Percentiles rank a stretch among this genome's conserved stretches.
Conservation (phyloP, 2,888 invertebrate genomes). For the Trichogramma dendrolimi region DNA sequence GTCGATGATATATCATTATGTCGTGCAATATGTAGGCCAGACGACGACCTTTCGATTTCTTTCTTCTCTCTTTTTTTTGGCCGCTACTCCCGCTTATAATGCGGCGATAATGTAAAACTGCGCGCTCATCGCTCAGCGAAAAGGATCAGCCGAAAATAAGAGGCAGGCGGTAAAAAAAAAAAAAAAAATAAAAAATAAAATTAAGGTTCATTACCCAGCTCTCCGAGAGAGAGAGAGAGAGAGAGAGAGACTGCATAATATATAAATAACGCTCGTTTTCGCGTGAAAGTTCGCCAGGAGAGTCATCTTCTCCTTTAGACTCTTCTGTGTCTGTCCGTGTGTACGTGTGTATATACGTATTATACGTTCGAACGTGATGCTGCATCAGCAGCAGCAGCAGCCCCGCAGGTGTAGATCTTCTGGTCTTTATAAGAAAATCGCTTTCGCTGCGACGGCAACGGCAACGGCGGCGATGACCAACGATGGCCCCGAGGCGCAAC, state of each 20-base stretch:
- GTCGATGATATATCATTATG: too few species aligned
- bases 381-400: conserved; percentile 28
- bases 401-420: conserved; percentile 28
- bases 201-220: too few species aligned
- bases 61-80: too few species aligned
- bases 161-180: too few species aligned
- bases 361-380: conserved; percentile 5
- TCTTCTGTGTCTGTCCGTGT: conserved; percentile 24
- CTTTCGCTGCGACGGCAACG: conserved; percentile 34
- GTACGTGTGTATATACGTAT: conserved; percentile 2
- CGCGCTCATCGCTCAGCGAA: too few species aligned
- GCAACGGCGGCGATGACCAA: conserved; percentile 31
- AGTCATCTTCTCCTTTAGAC: conserved; percentile 27
- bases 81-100: too few species aligned
- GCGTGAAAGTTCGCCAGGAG: conserved; percentile 39
- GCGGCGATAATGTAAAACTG: too few species aligned
- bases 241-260: background rate
- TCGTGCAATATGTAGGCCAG: too few species aligned
- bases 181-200: too few species aligned
- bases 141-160: too few species aligned
- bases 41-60: too few species aligned
- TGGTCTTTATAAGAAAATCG: conserved; percentile 32
- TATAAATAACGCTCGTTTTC: conserved; percentile 28
- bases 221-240: too few species aligned
- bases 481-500: conserved; percentile 30